Conservation (phyloP, 2,888 invertebrate genomes). For the Epinotia ramella region DNA sequence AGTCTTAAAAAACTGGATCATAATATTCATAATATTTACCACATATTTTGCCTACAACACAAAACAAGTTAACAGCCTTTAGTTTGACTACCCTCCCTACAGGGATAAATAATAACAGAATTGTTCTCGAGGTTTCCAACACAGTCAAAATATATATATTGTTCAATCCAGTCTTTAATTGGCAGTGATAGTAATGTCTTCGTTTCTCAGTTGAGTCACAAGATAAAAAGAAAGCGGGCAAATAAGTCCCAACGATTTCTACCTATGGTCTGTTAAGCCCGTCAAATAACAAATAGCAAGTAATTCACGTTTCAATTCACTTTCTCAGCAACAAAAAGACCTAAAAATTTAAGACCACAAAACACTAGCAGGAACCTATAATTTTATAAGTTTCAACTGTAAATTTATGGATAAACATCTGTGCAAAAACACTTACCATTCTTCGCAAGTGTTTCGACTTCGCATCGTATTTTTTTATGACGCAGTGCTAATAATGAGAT, state of each 20-base stretch:
- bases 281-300: slow-evolving; percentile 19
- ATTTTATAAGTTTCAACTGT: not conserved
- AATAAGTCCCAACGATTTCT: slow-evolving; percentile 9
- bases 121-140: not conserved
- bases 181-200: not conserved
- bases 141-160: not conserved
- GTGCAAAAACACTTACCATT: slow-evolving; percentile 65
- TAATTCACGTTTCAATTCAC: slow-evolving; percentile 8
- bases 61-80: not conserved
- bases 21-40: not conserved
- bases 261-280: not conserved
- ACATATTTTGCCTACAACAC: not conserved
- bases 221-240: slow-evolving; percentile 15
- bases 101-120: too few species aligned
- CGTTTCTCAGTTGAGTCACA: not conserved
- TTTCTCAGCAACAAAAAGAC: slow-evolving; percentile 18
- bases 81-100: not conserved
- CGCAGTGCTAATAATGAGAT: slow-evolving; percentile 23
- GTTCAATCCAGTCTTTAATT: not conserved
- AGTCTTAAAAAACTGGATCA: too few species aligned
- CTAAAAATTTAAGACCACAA: too few species aligned
- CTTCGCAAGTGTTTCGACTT: slow-evolving; percentile 62
- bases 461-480: slow-evolving; percentile 63
- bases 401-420: slow-evolving; percentile 25
- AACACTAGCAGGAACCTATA: not conserved